Evolutionary conservation across 2,888 invertebrate species (phyloP).

Genomic region (Diaphora mendica): DNA sequence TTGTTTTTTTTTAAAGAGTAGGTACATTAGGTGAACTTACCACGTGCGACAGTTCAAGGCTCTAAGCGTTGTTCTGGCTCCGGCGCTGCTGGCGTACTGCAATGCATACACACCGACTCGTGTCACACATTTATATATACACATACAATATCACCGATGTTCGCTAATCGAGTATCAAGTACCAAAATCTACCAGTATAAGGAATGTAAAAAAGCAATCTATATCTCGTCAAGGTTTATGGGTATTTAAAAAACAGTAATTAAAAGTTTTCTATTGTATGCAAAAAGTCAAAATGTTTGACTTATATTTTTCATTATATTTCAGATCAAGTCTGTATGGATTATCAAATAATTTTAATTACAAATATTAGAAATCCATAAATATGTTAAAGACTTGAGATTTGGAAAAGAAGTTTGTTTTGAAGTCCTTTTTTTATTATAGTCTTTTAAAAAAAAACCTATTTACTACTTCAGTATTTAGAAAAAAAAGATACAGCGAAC

Average conservation of each 20-base stretch:
- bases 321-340: background rate
- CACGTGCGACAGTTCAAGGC: constrained; percentile 79
- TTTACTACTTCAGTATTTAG: constrained; percentile 15
- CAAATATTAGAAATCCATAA: no score
- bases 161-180: constrained; percentile 42
- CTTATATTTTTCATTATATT: no score
- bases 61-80: constrained; percentile 93
- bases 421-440: background rate
- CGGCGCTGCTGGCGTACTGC: constrained; percentile 97
- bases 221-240: background rate
- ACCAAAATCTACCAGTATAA: background rate
- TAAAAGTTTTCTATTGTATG: background rate
- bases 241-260: background rate
- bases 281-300: background rate
- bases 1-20: background rate
- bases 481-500: constrained; percentile 48
- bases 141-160: constrained; percentile 62
- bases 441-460: background rate
- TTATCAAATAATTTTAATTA: background rate
- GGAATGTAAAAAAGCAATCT: background rate
- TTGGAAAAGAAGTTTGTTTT: no score
- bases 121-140: constrained; percentile 69
- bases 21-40: constrained; percentile 62
- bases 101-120: constrained; percentile 83
- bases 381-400: no score